Evolutionary conservation across 2,888 invertebrate genomes (phyloP), one percentile per base, ranked within the genome.

Genomic region (Mesoligia furuncula): DNA sequence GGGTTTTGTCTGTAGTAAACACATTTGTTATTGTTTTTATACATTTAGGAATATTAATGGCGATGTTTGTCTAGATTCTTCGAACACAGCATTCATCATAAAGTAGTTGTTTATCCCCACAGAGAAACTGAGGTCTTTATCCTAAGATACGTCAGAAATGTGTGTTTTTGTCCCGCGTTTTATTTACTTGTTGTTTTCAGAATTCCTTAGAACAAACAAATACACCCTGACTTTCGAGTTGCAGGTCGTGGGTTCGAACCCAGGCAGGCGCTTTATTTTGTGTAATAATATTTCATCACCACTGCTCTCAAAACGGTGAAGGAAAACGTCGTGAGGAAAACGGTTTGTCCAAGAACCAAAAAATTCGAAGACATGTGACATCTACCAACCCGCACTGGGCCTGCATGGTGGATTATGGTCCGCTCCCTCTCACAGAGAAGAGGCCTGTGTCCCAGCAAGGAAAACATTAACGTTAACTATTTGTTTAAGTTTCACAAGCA

Each of bases 171-270:
- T 85, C 59, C 74, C 61, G 36, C 59, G 57, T 80, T 88, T 89
- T 89, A 86, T 90, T 85, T 85, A 80, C 57, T 90, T 90, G 87
- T 88, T 90, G 84, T 87, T 86, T 70, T 87, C 73, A 27, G 84
- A 79, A 77, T 73, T 74, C 57, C 73, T 73, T 74, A 45, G 68
- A 69, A 73, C 66, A 80, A 80, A 77, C 71, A 82, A 81, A 79
- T 77, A 27, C n/a, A 57, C 3, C 24, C 9, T 9, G 3, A n/a
- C 11, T n/a, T 54, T 24, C 51, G 20, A 24, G 51, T 24, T 51
- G 51, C 1, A 54, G 9, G 3, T 9, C 20, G 3, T 54, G 24
- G 24, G 51, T 57, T 57, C 4, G 54, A 57, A n/a, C 11, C 5
- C n/a, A 57, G 54, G 0, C 54, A 54, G 54, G 24, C 11, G 8